phyloP scores from a whole-genome alignment of 2,888 invertebrate species.

The Caenorhabditis plicata region DNA sequence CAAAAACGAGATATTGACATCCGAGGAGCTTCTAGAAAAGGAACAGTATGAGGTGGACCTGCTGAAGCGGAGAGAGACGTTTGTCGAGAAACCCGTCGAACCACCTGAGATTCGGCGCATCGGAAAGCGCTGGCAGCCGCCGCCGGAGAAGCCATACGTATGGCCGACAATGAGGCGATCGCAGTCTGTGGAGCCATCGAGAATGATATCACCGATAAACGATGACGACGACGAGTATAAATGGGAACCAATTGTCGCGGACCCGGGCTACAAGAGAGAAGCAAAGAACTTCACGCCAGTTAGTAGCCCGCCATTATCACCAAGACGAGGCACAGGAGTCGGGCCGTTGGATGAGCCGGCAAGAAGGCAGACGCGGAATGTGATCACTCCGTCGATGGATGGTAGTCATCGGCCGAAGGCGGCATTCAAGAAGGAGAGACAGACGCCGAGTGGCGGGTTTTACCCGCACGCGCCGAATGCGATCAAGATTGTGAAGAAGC shows the following conservation, averaged over 20 bases:
- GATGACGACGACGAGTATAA: conserved; percentile 52
- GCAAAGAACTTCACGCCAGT: conserved; percentile 65
- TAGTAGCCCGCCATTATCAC: conserved; percentile 57
- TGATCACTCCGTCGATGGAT: conserved; percentile 58
- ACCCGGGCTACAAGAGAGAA: conserved; percentile 61
- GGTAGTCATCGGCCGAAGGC: conserved; percentile 63
- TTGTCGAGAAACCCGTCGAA: conserved; percentile 59
- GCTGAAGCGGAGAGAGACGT: conserved; percentile 59
- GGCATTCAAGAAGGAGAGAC: conserved; percentile 52
- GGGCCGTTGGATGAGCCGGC: conserved; percentile 61
- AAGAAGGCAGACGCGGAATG: conserved; percentile 52
- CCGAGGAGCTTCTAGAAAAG: conserved; percentile 60
- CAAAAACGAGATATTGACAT: conserved; percentile 62
- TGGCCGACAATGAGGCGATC: conserved; percentile 48
- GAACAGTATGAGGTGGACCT: conserved; percentile 64
- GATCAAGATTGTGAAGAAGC: conserved; percentile 51
- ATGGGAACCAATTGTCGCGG: conserved; percentile 61
- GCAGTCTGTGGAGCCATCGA: conserved; percentile 48
- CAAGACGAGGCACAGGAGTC: conserved; percentile 46
- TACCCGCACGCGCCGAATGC: conserved; percentile 64
- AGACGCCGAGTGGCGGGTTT: conserved; percentile 61
- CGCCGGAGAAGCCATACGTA: conserved; percentile 63
- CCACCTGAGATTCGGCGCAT: conserved; percentile 50
- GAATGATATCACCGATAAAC: conserved; percentile 25
- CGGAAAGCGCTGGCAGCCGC: conserved; percentile 65